phyloP scores from a whole-genome alignment of 2,888 invertebrate species.

The Druceiella hillmani region DNA sequence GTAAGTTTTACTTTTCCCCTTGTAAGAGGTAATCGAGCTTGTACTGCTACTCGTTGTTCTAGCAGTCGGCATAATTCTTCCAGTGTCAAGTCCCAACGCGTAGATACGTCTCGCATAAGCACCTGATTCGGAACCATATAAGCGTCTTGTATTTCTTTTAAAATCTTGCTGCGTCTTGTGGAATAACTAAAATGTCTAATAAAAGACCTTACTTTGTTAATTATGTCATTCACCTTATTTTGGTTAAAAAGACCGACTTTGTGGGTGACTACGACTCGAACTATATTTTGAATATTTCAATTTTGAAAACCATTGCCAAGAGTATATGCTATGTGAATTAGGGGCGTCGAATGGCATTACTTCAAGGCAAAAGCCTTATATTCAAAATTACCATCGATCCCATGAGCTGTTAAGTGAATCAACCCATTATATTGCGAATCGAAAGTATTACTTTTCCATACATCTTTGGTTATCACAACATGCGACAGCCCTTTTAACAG shows the following conservation, averaged over 20 bases:
- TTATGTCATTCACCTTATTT: neutral
- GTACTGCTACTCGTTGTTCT: too few species aligned
- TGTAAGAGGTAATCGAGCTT: neutral
- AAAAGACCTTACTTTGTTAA: neutral
- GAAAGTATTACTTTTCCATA: neutral
- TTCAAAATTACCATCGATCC: neutral
- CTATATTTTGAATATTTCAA: neutral
- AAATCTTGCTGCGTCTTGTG: neutral
- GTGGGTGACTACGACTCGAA: neutral
- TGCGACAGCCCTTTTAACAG: too few species aligned
- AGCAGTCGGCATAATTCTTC: too few species aligned
- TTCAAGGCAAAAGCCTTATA: too few species aligned
- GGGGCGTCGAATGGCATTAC: too few species aligned
- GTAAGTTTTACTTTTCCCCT: neutral
- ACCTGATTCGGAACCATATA: too few species aligned
- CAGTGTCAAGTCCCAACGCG: slow-evolving; percentile 1
- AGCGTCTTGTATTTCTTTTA: neutral
- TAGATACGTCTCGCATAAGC: neutral
- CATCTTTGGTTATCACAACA: neutral
- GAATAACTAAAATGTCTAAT: too few species aligned
- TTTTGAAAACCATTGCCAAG: too few species aligned
- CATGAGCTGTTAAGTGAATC: neutral
- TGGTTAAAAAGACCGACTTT: neutral
- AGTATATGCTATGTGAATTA: too few species aligned
- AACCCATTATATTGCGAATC: neutral